A percentile compares a stretch with the other conserved stretches of the same genome.
These are phyloP conservation scores for Lacerta viridis DNA, from an alignment of 2,797 vertebrate genomes.

Conservation along the genomic window DNA sequence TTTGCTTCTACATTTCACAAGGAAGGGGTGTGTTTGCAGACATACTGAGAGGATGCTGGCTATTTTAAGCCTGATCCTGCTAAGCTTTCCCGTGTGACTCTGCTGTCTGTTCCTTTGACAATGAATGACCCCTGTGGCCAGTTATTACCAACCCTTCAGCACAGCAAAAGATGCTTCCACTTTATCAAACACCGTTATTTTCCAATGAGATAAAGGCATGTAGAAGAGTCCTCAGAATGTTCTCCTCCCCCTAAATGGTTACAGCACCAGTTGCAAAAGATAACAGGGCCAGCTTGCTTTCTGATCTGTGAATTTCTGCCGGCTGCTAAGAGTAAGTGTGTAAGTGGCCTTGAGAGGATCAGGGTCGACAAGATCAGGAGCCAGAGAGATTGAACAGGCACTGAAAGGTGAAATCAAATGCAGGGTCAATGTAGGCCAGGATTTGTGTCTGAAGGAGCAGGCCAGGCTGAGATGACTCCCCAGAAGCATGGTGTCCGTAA, in stretches of 20 bases:
- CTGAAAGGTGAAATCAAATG: not conserved
- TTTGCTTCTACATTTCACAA: not conserved
- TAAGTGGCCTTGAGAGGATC: slow-evolving; percentile 5
- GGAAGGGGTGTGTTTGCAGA: not conserved
- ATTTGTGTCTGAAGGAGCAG: not conserved
- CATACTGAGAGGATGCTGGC: accelerated
- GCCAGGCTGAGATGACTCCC: not conserved
- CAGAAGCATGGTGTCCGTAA: not conserved
- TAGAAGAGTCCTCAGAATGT: not conserved
- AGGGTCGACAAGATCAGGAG: too few species aligned
- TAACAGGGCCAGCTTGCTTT: not conserved
- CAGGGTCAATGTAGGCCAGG: not conserved
- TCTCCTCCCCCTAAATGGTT: too few species aligned
- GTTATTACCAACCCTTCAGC: not conserved
- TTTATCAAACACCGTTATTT: not conserved
- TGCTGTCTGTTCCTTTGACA: slow-evolving; percentile 1
- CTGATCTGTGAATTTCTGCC: not conserved
- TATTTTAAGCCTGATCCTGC: slow-evolving; percentile 17
- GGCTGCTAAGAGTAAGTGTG: not conserved
- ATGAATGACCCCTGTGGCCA: slow-evolving; percentile 8
- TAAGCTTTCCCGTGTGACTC: slow-evolving; percentile 12
- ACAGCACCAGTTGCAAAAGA: not conserved
- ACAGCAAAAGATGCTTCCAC: not conserved
- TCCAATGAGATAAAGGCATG: not conserved
- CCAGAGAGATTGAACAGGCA: not conserved